phyloP scores from a whole-genome alignment of 64 coral and sea anemone species.

The Actinia tenebrosa region DNA sequence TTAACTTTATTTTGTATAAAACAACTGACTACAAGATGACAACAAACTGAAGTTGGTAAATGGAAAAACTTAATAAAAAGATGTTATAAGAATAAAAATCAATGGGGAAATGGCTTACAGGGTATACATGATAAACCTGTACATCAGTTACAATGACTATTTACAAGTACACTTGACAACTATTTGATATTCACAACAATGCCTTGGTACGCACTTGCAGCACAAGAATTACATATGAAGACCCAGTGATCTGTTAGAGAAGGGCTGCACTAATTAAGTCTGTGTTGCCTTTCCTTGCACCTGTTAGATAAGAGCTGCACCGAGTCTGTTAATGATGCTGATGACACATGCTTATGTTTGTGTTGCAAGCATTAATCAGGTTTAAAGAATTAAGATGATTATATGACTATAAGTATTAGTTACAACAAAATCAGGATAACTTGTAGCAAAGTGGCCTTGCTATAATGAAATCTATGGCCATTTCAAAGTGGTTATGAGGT shows the following conservation, averaged over 20 bases:
- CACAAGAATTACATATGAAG: too few relatives aligned
- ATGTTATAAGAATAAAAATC: not conserved
- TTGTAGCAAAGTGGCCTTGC: not conserved
- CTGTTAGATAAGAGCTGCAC: too few relatives aligned
- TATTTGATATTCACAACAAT: too few relatives aligned
- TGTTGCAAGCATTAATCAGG: too few relatives aligned
- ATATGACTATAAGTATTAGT: not conserved
- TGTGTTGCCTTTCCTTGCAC: too few relatives aligned
- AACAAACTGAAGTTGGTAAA: not conserved
- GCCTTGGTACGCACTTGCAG: not conserved
- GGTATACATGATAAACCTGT: not conserved
- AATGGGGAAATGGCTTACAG: not conserved
- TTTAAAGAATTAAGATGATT: too few relatives aligned
- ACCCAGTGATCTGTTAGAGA: too few relatives aligned
- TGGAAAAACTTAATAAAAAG: not conserved
- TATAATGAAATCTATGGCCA: not conserved
- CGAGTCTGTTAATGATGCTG: too few relatives aligned
- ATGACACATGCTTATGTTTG: too few relatives aligned
- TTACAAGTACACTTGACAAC: too few relatives aligned
- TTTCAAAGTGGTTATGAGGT: not conserved
- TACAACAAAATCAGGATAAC: not conserved
- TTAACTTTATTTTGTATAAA: conserved; percentile 6
- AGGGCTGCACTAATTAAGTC: too few relatives aligned
- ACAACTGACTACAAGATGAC: not conserved
- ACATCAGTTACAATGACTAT: too few relatives aligned